A percentile compares a stretch with the other conserved stretches of the same genome.
phyloP scores from a whole-genome alignment of 2,113 vertebrate genomes.

The Chascanopsetta lugubris region DNA sequence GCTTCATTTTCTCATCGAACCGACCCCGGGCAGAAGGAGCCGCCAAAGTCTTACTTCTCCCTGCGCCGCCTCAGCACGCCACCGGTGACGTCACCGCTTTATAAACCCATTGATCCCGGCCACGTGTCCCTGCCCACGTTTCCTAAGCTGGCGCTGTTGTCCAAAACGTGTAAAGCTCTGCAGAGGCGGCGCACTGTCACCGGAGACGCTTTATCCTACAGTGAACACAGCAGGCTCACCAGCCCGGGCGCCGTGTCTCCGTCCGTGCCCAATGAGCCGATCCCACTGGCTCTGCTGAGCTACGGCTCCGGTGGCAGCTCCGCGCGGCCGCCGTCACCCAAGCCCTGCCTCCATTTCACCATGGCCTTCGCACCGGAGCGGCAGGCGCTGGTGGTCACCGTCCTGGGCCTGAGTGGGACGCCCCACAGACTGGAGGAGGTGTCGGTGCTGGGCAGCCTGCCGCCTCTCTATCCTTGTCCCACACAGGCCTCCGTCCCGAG shows the following conservation, averaged over 20 bases:
- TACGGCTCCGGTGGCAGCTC: conserved; percentile 62
- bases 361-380: conserved; percentile 73
- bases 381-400: conserved; percentile 69
- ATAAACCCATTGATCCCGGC: conserved; percentile 49
- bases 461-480: conserved; percentile 60
- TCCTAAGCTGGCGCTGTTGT: conserved; percentile 67
- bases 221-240: conserved; percentile 60
- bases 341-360: conserved; percentile 76
- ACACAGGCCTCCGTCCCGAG: conserved; percentile 11
- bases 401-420: conserved; percentile 71
- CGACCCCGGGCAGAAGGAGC: conserved; percentile 49
- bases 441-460: conserved; percentile 73
- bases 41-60: conserved; percentile 65
- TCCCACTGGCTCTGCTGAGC: conserved; percentile 41
- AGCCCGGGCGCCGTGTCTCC: conserved; percentile 13
- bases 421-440: conserved; percentile 65
- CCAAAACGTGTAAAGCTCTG: conserved; percentile 61
- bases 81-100: conserved; percentile 28
- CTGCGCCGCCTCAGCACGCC: conserved; percentile 67
- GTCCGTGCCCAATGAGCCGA: conserved; percentile 45
- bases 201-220: conserved; percentile 19
- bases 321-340: conserved; percentile 29
- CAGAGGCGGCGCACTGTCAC: conserved; percentile 65
- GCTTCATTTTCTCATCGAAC: conserved; percentile 15
- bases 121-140: conserved; percentile 65